These are phyloP conservation scores for Lacerta bilineata DNA, from an alignment of 2,797 vertebrate species.

Conservation along the genomic window DNA sequence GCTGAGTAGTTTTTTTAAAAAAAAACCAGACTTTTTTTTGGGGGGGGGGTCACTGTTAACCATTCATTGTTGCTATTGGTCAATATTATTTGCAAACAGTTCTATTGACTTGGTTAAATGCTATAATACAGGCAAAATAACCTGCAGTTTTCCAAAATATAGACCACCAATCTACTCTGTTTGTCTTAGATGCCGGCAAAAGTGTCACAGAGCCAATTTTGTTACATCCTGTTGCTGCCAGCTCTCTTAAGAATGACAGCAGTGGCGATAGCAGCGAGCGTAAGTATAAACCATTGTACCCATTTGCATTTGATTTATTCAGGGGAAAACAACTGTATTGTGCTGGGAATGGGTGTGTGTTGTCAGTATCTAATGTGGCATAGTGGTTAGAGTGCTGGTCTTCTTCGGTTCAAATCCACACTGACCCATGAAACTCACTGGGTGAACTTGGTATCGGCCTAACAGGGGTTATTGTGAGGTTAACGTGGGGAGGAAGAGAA, in stretches of 20 bases:
- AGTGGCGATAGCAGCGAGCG: slow-evolving; percentile 77
- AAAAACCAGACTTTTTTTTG: neutral
- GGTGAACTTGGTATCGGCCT: too few species aligned
- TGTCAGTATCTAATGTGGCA: slow-evolving; percentile 38
- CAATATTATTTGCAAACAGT: neutral
- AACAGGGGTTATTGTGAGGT: too few species aligned
- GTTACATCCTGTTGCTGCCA: slow-evolving; percentile 85
- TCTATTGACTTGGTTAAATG: neutral
- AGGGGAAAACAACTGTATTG: slow-evolving; percentile 55
- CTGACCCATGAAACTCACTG: neutral
- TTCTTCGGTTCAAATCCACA: neutral
- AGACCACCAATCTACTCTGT: slow-evolving; percentile 79
- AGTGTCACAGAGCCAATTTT: slow-evolving; percentile 84
- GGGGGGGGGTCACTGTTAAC: neutral
- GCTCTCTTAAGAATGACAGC: slow-evolving; percentile 85
- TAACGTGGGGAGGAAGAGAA: too few species aligned
- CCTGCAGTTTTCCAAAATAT: slow-evolving; percentile 61
- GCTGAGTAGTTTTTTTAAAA: neutral
- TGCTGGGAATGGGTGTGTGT: slow-evolving; percentile 63
- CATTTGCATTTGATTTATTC: slow-evolving; percentile 66
- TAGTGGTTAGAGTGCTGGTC: too few species aligned
- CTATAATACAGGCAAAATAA: neutral
- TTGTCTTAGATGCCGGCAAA: slow-evolving; percentile 83
- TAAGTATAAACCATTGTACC: slow-evolving; percentile 79
- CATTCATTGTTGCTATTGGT: neutral